Conservation (phyloP, 2,888 invertebrate genomes). For the Terebella lapidaria region DNA sequence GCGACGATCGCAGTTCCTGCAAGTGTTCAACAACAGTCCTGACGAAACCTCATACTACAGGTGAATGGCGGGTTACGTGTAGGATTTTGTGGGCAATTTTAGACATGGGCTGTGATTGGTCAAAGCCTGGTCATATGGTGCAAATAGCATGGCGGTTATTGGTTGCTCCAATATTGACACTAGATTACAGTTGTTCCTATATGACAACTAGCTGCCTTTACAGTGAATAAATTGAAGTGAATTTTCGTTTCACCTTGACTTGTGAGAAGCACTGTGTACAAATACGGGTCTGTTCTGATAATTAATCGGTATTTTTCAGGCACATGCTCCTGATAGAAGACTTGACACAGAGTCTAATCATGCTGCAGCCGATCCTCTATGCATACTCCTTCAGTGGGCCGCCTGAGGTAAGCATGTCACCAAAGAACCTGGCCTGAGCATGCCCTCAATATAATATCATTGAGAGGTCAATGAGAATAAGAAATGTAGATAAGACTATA, state of each 20-base stretch:
- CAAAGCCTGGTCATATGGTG: background rate
- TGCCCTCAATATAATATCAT: too few species aligned
- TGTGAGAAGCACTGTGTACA: too few species aligned
- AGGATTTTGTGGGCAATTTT: too few species aligned
- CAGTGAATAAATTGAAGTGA: too few species aligned
- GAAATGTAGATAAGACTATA: too few species aligned
- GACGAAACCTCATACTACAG: slow-evolving; percentile 99
- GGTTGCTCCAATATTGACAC: background rate
- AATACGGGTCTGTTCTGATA: too few species aligned
- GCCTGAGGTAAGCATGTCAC: slow-evolving; percentile 64
- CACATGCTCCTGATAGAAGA: slow-evolving; percentile 97
- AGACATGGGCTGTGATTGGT: background rate
- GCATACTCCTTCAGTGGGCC: slow-evolving; percentile 98
- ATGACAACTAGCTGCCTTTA: background rate
- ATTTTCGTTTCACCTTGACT: too few species aligned
- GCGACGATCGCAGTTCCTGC: slow-evolving; percentile 94
- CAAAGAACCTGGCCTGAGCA: too few species aligned
- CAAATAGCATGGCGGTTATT: background rate
- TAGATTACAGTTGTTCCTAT: background rate
- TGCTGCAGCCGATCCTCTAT: slow-evolving; percentile 99
- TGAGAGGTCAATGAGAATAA: too few species aligned
- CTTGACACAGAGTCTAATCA: slow-evolving; percentile 92
- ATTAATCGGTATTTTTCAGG: too few species aligned
- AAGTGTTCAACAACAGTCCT: slow-evolving; percentile 99
- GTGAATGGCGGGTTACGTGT: too few species aligned